These are phyloP conservation scores for Cardiocondyla obscurior DNA, from an alignment of 1,140 invertebrate species.

Conservation along the genomic window DNA sequence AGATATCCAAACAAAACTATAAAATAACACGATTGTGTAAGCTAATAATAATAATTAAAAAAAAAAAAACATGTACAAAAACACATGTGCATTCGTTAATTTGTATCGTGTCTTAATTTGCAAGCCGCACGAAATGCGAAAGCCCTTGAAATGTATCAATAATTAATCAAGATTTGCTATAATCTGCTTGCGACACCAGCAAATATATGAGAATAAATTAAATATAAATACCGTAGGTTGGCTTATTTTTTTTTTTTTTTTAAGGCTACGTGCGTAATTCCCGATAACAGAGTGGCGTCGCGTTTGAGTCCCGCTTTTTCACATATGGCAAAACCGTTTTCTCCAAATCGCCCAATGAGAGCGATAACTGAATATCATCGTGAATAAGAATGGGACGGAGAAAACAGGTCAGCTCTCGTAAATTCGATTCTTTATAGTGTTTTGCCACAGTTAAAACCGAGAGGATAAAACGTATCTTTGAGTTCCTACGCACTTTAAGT, in stretches of 20 bases:
- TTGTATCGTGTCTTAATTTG: constrained; percentile 1
- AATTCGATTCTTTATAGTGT: constrained; percentile 73
- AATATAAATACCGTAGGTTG: constrained; percentile 24
- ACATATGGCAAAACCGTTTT: not conserved
- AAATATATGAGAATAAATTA: constrained; percentile 19
- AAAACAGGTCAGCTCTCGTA: constrained; percentile 57
- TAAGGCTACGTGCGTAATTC: not conserved
- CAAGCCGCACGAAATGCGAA: not conserved
- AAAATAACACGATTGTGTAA: not conserved
- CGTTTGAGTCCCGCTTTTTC: not conserved
- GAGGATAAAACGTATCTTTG: constrained; percentile 10
- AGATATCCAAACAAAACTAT: not conserved
- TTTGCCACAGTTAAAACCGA: constrained; percentile 63
- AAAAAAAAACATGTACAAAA: not conserved
- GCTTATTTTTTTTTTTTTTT: too few species aligned
- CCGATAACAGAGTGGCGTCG: not conserved
- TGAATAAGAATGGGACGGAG: constrained; percentile 1
- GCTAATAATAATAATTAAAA: not conserved
- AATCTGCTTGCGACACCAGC: constrained; percentile 7
- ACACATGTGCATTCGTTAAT: not conserved
- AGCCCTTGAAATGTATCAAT: not conserved
- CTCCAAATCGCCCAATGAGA: not conserved
- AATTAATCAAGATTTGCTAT: constrained; percentile 40
- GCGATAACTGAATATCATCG: not conserved
- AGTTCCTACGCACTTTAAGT: not conserved